These are phyloP conservation scores for Agrotis segetum DNA, from an alignment of 2,888 invertebrate species.

Conservation along the genomic window DNA sequence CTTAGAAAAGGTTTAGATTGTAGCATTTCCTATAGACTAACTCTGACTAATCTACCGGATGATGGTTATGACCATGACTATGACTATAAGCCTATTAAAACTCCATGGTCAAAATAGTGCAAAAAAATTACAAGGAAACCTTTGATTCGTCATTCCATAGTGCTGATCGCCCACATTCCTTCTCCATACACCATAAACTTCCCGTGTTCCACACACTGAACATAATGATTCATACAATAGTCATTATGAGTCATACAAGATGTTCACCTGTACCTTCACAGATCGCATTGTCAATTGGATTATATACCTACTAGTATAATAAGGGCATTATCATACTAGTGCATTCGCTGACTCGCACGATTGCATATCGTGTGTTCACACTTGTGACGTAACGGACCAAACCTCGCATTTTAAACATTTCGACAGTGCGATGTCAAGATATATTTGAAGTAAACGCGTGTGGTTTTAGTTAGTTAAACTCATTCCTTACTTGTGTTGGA, in stretches of 20 bases:
- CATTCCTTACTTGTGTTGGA: no score
- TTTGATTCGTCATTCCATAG: slow-evolving; percentile 57
- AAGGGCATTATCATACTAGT: slow-evolving; percentile 33
- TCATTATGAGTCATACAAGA: slow-evolving; percentile 71
- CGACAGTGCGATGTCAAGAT: slow-evolving; percentile 23
- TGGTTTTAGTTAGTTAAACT: neutral
- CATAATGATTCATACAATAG: slow-evolving; percentile 68
- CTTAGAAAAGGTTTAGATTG: no score
- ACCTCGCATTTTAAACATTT: slow-evolving; percentile 17
- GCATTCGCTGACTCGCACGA: neutral
- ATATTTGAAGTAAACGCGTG: slow-evolving; percentile 4
- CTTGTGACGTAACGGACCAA: neutral
- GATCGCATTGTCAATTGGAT: slow-evolving; percentile 62
- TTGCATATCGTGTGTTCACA: neutral
- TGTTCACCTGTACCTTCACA: slow-evolving; percentile 69
- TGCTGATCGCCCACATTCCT: slow-evolving; percentile 68
- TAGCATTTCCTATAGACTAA: neutral
- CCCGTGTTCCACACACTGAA: slow-evolving; percentile 73
- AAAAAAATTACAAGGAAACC: slow-evolving; percentile 45
- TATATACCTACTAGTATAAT: slow-evolving; percentile 23
- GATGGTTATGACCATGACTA: neutral
- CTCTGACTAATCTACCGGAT: slow-evolving; percentile 34
- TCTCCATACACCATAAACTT: slow-evolving; percentile 69
- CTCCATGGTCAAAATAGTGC: slow-evolving; percentile 39
- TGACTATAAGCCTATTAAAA: slow-evolving; percentile 3